Evolutionary conservation across 1,140 invertebrate species (phyloP), one percentile per base, ranked within the genome.

Genomic region (Propsilocerus akamusi): DNA sequence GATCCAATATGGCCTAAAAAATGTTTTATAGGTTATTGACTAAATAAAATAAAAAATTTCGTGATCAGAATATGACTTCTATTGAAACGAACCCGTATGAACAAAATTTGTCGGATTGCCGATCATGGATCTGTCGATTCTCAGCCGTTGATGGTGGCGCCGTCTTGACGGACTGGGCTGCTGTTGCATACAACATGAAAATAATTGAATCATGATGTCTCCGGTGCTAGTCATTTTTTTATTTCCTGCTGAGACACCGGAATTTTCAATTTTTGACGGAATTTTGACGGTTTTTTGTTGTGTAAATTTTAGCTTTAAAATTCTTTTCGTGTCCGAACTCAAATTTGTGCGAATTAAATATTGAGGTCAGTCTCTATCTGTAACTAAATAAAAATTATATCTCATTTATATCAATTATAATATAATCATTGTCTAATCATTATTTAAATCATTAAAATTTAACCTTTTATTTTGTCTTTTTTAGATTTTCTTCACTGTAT

Each of bases 51-150:
- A 8, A 49, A 49, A 49, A 23, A 10, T 49, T 5, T 25, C 10
- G 3, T 14, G 10, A 14, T 17, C 6, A 14, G 10, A 23, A 4
- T 10, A 46, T 10, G 4, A 22, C 11, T 25, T 20, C 8, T 17
- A 11, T 22, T 17, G n/a, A 1, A 30, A 28, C 47, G 12, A 11
- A 22, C 79, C 86, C n/a, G 88, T 91, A 61, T 94, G 90, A 53
- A 85, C 79, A 63, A 94, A 94, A 67, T 94, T 87, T 51, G 86
- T 92, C 5, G 90, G 90, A 49, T 78, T 77, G 48, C 90, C 84
- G 58, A 94, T 94, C 88, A 92, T 92, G 32, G 86, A 87, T 26
- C 87, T 73, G 65, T 94, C 90, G 71, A 94, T 89, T 66, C 82
- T 78, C 55, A 78, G 64, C 55, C 81, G 70, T 50, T 75, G 72